Evolutionary conservation across 2,113 vertebrate species (phyloP).

Genomic region (Protobothrops flavoviridis): DNA sequence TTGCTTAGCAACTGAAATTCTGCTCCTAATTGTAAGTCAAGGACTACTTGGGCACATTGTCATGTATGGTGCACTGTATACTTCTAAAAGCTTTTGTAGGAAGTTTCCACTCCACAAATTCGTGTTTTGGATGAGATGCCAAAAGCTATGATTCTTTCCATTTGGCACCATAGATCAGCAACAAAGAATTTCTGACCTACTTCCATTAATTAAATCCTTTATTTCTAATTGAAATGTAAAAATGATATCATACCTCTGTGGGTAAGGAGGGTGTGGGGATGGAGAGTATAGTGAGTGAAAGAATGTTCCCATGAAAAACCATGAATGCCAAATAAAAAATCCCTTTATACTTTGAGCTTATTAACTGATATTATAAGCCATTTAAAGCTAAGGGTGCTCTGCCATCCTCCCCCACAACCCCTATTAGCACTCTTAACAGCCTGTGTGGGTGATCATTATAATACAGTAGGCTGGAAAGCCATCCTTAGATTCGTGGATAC

Average conservation of each 20-base stretch:
- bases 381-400: background rate
- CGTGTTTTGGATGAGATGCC: background rate
- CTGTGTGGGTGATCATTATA: background rate
- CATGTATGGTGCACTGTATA: background rate
- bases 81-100: background rate
- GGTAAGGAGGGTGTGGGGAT: background rate
- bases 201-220: conserved; percentile 6
- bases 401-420: too few species aligned
- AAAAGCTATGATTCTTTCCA: background rate
- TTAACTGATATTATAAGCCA: background rate
- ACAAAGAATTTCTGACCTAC: conserved; percentile 13
- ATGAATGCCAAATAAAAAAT: background rate
- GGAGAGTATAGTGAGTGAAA: background rate
- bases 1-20: background rate
- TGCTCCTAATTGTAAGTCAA: background rate
- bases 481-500: background rate
- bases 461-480: background rate
- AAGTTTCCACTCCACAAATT: background rate
- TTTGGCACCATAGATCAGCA: background rate
- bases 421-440: background rate
- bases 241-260: background rate
- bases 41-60: background rate
- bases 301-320: too few species aligned
- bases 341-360: too few species aligned
- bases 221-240: background rate